phyloP scores from a whole-genome alignment of 2,797 vertebrate species.

The Acrocephalus scirpaceus region DNA sequence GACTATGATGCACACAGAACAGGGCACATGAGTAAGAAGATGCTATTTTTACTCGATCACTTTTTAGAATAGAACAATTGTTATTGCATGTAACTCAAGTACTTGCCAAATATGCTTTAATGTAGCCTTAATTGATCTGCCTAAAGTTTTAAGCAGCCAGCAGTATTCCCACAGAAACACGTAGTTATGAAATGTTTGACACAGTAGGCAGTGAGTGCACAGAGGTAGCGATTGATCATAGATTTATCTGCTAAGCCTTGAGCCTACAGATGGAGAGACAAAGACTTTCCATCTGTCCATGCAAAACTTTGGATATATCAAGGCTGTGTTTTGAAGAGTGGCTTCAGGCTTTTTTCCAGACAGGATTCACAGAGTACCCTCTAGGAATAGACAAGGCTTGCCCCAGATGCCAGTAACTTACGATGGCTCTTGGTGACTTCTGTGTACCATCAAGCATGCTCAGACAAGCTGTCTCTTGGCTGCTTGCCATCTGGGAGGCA shows the following conservation, averaged over 20 bases:
- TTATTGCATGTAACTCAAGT: constrained; percentile 48
- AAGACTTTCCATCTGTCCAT: constrained; percentile 38
- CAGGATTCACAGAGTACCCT: not conserved
- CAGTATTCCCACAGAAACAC: constrained; percentile 43
- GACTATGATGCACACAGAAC: constrained; percentile 42
- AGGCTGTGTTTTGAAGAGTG: constrained; percentile 21
- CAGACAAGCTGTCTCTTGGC: constrained; percentile 44
- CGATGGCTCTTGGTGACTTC: not conserved
- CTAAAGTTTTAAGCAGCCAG: constrained; percentile 44
- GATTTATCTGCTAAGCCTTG: constrained; percentile 14
- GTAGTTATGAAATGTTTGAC: constrained; percentile 34
- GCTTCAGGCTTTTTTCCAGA: constrained; percentile 17
- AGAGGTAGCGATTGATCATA: not conserved
- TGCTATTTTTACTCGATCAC: constrained; percentile 41
- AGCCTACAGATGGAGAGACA: constrained; percentile 24
- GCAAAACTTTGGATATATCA: not conserved
- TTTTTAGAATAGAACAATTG: constrained; percentile 59
- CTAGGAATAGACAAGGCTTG: constrained; percentile 9
- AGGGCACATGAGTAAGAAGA: constrained; percentile 57
- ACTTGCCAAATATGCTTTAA: constrained; percentile 54
- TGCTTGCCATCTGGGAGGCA: not conserved
- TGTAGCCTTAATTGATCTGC: constrained; percentile 55
- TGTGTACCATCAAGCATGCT: not conserved
- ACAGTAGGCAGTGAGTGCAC: not conserved
- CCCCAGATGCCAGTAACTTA: not conserved